Conservation (phyloP, 64 coral and sea anemone species). For the Porites australiensis region DNA sequence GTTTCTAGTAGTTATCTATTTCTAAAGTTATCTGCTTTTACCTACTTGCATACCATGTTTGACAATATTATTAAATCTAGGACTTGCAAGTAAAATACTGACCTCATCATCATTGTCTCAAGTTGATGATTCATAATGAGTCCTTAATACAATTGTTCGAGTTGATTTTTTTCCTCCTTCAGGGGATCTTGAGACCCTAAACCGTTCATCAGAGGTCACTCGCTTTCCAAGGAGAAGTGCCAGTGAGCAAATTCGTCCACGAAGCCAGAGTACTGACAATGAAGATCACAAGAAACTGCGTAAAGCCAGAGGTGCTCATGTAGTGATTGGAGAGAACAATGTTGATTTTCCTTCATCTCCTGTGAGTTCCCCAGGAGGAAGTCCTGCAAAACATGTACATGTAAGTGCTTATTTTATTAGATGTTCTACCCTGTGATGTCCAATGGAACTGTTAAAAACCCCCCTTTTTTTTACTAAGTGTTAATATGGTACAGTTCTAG, state of each 20-base stretch:
- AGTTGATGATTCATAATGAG: background rate
- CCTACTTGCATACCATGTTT: too few species aligned
- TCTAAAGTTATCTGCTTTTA: too few species aligned
- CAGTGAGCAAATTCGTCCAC: slow-evolving; percentile 26
- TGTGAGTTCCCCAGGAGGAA: slow-evolving; percentile 61
- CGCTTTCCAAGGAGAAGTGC: slow-evolving; percentile 23
- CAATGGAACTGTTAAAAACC: background rate
- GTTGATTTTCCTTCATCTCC: slow-evolving; percentile 84
- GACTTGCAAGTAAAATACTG: too few species aligned
- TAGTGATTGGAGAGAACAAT: slow-evolving; percentile 71
- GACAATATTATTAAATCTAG: too few species aligned
- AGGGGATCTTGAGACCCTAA: slow-evolving; percentile 62
- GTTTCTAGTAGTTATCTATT: too few species aligned
- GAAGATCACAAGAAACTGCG: slow-evolving; percentile 79
- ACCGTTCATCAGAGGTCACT: background rate
- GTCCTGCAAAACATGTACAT: slow-evolving; percentile 34
- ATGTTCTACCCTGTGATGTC: background rate
- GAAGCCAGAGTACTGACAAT: slow-evolving; percentile 75
- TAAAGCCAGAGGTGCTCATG: slow-evolving; percentile 71
- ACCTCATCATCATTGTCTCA: too few species aligned
- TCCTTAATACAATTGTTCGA: background rate
- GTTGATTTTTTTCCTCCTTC: background rate
- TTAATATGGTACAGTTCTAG: too few species aligned
- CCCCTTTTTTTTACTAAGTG: too few species aligned
- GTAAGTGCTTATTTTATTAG: slow-evolving; percentile 26